Percentiles rank a stretch among this genome's conserved stretches.
Conservation (phyloP, 2,888 invertebrate genomes). For the Chrysolina americana region DNA sequence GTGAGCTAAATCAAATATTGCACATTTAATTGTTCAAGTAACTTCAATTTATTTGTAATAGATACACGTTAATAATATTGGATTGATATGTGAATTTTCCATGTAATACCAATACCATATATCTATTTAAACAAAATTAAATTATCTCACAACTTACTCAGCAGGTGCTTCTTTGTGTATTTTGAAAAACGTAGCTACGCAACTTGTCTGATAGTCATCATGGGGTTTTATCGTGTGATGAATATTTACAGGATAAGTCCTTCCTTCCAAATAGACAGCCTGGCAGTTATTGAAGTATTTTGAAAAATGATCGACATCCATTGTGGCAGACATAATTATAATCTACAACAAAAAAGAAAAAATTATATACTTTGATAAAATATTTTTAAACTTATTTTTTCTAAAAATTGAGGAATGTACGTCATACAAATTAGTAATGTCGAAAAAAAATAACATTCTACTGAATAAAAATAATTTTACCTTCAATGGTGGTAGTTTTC, state of each 20-base stretch:
- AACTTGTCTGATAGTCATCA: slow-evolving; percentile 88
- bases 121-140: no score
- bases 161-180: slow-evolving; percentile 87
- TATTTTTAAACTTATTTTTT: no score
- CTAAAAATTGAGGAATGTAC: no score
- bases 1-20: no score
- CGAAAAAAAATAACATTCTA: no score
- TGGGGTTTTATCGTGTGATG: slow-evolving; percentile 80
- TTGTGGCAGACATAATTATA: slow-evolving; percentile 95
- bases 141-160: no score
- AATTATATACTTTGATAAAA: slow-evolving; percentile 8
- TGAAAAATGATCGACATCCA: slow-evolving; percentile 95
- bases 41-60: no score
- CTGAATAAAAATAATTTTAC: slow-evolving; percentile 64
- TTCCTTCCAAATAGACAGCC: slow-evolving; percentile 91
- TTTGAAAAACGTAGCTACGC: slow-evolving; percentile 90
- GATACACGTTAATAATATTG: no score
- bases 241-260: slow-evolving; percentile 86
- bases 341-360: slow-evolving; percentile 71
- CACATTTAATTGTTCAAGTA: no score
- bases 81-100: no score
- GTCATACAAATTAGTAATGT: no score
- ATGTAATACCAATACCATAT: no score
- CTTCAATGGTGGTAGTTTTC: slow-evolving; percentile 77
- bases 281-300: slow-evolving; percentile 90